phyloP scores from a whole-genome alignment of 2,888 invertebrate species.

The Leptinotarsa haldemani region DNA sequence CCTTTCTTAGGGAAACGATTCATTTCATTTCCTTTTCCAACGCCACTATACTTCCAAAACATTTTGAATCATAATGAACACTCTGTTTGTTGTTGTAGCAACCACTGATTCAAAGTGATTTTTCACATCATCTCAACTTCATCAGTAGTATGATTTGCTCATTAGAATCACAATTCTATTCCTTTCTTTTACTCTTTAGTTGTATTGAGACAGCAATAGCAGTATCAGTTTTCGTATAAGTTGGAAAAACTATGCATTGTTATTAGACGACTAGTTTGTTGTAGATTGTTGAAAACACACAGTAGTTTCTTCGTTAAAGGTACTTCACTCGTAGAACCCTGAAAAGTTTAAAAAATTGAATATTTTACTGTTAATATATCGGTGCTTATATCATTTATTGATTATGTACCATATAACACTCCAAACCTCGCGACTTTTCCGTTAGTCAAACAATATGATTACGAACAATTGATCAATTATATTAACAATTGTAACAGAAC shows the following conservation, averaged over 20 bases:
- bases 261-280: slow-evolving; percentile 44
- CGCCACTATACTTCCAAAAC: no score
- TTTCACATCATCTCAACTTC: slow-evolving; percentile 3
- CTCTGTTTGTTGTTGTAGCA: neutral
- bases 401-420: neutral
- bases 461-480: neutral
- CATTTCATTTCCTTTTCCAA: no score
- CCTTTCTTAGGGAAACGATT: no score
- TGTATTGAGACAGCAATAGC: slow-evolving; percentile 45
- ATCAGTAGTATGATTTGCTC: neutral
- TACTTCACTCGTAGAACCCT: slow-evolving; percentile 47
- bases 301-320: slow-evolving; percentile 48
- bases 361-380: neutral
- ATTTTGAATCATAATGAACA: no score
- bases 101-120: neutral
- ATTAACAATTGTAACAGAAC: neutral
- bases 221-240: slow-evolving; percentile 40
- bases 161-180: neutral
- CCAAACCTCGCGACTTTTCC: neutral
- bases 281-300: slow-evolving; percentile 55
- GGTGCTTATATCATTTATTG: neutral
- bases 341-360: slow-evolving; percentile 39
- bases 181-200: neutral
- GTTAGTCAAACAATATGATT: neutral
- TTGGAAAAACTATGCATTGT: slow-evolving; percentile 42